These are phyloP conservation scores for Gasterosteus nipponicus DNA, from an alignment of 2,113 vertebrate genomes.

Conservation along the genomic window DNA sequence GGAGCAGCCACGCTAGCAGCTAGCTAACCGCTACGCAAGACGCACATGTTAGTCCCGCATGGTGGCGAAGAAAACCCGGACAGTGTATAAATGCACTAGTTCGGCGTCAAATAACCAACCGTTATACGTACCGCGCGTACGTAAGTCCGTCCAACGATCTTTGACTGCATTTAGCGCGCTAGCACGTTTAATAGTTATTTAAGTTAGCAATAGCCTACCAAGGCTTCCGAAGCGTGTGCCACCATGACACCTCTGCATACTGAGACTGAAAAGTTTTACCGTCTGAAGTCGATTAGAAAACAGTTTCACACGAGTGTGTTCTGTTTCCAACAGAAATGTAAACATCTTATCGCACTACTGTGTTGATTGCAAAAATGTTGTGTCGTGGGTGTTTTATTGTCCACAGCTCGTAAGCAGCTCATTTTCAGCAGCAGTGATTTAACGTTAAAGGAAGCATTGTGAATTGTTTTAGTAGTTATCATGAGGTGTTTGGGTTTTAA, in stretches of 20 bases:
- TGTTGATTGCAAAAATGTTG: no score
- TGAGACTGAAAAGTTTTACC: conserved; percentile 11
- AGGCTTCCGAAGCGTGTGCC: conserved; percentile 28
- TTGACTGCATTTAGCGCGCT: fast-evolving
- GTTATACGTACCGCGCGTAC: fast-evolving
- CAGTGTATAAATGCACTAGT: fast-evolving
- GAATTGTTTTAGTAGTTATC: no score
- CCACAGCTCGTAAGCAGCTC: fast-evolving
- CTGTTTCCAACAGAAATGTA: fast-evolving
- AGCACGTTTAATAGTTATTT: neutral
- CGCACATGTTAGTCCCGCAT: conserved; percentile 79
- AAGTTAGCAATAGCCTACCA: conserved; percentile 39
- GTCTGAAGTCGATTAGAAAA: neutral
- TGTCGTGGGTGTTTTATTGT: neutral
- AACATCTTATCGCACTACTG: fast-evolving
- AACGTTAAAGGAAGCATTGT: no score
- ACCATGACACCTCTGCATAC: conserved; percentile 45
- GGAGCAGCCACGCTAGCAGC: conserved; percentile 46
- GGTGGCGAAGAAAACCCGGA: conserved; percentile 42
- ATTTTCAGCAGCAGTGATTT: neutral
- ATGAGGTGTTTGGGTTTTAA: no score
- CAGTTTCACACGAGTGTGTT: fast-evolving
- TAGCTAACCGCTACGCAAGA: conserved; percentile 48
- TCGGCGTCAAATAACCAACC: fast-evolving
- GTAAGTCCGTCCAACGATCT: fast-evolving